Evolutionary conservation across 2,113 vertebrate genomes (phyloP).

Genomic region (Eubucco bourcierii): DNA sequence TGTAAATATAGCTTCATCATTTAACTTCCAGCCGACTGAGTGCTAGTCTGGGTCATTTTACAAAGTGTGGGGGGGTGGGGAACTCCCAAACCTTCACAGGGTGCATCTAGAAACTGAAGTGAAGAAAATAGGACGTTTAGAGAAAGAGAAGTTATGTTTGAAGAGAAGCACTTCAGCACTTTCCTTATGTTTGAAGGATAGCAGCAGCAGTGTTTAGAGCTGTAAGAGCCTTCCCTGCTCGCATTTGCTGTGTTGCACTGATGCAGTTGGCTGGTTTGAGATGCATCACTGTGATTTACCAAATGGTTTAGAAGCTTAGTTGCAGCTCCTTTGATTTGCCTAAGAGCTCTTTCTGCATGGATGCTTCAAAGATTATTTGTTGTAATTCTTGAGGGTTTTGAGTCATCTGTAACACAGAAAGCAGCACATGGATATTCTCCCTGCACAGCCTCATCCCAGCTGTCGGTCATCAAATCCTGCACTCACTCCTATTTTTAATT

Average conservation of each 20-base stretch:
- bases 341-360: conserved; percentile 71
- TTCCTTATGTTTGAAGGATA: background rate
- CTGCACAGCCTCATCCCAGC: background rate
- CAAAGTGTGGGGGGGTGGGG: too few relatives aligned
- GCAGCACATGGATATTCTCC: background rate
- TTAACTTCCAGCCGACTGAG: too few relatives aligned
- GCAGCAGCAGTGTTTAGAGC: background rate
- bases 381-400: conserved; percentile 57
- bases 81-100: too few relatives aligned
- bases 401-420: conserved; percentile 72
- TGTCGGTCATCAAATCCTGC: background rate
- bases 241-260: conserved; percentile 18
- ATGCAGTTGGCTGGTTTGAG: conserved; percentile 29
- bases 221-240: conserved; percentile 5
- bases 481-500: background rate
- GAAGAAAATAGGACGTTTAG: background rate
- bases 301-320: conserved; percentile 62
- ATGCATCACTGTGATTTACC: conserved; percentile 44
- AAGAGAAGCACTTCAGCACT: background rate
- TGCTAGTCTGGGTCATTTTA: too few relatives aligned
- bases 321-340: conserved; percentile 68
- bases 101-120: background rate
- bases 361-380: conserved; percentile 52
- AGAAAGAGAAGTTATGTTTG: background rate
- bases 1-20: too few relatives aligned